These are phyloP conservation scores for Coilia nasus DNA, from an alignment of 2,797 vertebrate species.

Conservation along the genomic window DNA sequence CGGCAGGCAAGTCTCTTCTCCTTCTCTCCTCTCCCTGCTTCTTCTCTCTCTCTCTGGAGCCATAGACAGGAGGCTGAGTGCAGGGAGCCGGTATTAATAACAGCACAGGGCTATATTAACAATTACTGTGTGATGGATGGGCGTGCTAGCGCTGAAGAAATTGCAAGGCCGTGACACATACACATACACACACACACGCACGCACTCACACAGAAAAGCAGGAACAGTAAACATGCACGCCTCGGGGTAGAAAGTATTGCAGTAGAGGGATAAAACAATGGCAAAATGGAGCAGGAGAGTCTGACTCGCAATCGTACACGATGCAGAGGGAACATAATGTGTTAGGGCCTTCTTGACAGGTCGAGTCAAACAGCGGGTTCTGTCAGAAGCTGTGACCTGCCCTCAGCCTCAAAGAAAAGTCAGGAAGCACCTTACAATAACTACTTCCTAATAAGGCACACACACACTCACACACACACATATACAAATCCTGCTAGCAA, in stretches of 20 bases:
- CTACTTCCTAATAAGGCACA: no score
- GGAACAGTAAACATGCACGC: neutral
- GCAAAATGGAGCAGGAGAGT: neutral
- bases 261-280: neutral
- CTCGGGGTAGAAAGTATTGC: neutral
- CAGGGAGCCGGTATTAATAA: slow-evolving; percentile 1
- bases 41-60: neutral
- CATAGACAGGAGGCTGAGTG: neutral
- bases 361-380: neutral
- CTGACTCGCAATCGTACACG: neutral
- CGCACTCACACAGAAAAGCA: neutral
- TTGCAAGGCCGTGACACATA: neutral
- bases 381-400: neutral
- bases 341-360: neutral
- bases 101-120: neutral
- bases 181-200: neutral
- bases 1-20: neutral
- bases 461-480: neutral
- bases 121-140: slow-evolving; percentile 15
- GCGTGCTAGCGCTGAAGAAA: neutral
- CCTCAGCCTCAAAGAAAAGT: neutral
- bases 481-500: neutral
- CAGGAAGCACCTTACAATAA: no score
- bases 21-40: neutral
- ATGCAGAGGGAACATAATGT: neutral